A percentile compares a stretch with the other conserved stretches of the same genome.
Evolutionary conservation across 2,888 invertebrate species (phyloP).

Genomic region (Mycogona germanica): DNA sequence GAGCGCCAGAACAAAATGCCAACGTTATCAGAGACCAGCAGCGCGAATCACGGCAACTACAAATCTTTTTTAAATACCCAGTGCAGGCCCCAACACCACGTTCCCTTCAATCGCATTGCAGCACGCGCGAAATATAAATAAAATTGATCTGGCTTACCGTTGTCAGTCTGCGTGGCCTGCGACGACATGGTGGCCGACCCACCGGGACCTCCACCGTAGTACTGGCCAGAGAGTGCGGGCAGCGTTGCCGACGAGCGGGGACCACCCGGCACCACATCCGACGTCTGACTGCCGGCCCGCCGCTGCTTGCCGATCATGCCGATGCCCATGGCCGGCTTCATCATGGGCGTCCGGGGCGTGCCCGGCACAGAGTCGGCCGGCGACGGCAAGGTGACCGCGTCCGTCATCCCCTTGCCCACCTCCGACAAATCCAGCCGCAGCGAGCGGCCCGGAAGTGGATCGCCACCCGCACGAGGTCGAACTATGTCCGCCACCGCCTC

Average conservation of each 20-base stretch:
- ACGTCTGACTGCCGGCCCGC: constrained; percentile 20
- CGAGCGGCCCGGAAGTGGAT: too few species aligned
- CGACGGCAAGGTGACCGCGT: too few species aligned
- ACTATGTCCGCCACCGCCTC: constrained; percentile 15
- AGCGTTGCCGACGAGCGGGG: not conserved
- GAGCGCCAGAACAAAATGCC: too few species aligned
- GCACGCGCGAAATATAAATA: not conserved
- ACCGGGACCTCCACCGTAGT: not conserved
- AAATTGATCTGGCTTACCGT: constrained; percentile 3
- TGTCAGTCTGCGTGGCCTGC: constrained; percentile 19
- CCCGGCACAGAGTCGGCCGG: constrained; percentile 3
- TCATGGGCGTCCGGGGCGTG: constrained; percentile 19
- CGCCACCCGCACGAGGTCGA: not conserved
- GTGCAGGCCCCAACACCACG: not conserved
- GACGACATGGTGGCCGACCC: constrained; percentile 11
- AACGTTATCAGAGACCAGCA: too few species aligned
- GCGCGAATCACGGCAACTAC: too few species aligned
- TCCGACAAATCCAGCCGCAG: too few species aligned
- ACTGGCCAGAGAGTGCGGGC: not conserved
- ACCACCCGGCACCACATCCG: not conserved
- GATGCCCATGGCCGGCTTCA: constrained; percentile 34
- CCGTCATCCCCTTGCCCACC: too few species aligned
- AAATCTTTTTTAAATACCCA: too few species aligned
- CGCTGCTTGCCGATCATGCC: constrained; percentile 34
- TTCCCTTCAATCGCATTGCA: not conserved